These are phyloP conservation scores for Sanderia malayensis DNA, from an alignment of 30 jellyfish, hydroid and myxozoan species.

Conservation along the genomic window DNA sequence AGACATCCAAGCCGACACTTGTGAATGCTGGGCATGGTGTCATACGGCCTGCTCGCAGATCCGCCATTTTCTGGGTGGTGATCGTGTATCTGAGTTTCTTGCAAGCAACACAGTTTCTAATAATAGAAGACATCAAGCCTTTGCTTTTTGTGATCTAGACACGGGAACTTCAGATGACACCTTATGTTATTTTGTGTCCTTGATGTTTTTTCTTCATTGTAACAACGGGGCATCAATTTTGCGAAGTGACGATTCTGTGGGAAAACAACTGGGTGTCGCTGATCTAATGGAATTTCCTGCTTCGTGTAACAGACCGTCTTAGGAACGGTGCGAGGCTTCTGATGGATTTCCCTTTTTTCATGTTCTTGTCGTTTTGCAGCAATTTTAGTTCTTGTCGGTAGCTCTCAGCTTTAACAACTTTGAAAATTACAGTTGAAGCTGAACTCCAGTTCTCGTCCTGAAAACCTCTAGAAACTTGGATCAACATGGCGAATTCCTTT, in stretches of 20 bases:
- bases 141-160: slow-evolving; percentile 27
- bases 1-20: slow-evolving; percentile 11
- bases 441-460: too few species aligned
- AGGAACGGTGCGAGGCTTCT: slow-evolving; percentile 32
- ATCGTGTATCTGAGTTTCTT: not conserved
- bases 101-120: slow-evolving; percentile 25
- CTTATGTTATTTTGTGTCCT: slow-evolving; percentile 13
- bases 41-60: slow-evolving; percentile 29
- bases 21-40: slow-evolving; percentile 20
- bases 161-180: slow-evolving; percentile 15
- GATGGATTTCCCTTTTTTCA: too few species aligned
- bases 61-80: slow-evolving; percentile 36
- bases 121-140: not conserved
- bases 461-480: too few species aligned
- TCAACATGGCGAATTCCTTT: too few species aligned
- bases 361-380: too few species aligned
- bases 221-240: not conserved
- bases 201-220: slow-evolving; percentile 16
- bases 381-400: too few species aligned
- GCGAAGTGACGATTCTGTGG: not conserved
- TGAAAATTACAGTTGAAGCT: too few species aligned
- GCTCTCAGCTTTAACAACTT: too few species aligned
- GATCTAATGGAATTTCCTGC: slow-evolving; percentile 2
- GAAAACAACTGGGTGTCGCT: slow-evolving; percentile 12
- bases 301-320: not conserved